Base-by-base conservation (phyloP, 2,113 vertebrate species). In the Chroicocephalus ridibundus region DNA sequence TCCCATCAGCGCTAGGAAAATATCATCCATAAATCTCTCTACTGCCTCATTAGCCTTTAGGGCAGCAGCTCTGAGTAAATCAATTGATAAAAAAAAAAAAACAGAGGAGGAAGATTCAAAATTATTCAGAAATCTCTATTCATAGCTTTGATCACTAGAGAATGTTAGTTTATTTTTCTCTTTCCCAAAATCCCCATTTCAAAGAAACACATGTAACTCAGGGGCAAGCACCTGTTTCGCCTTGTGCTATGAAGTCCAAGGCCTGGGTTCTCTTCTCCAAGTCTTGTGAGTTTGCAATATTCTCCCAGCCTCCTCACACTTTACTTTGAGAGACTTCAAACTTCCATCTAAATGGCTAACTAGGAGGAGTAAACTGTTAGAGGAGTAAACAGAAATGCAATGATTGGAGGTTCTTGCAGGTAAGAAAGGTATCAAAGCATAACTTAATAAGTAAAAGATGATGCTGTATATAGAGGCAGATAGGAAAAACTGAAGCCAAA, bases 11-110 rank as follows among this genome's bases (percentile, higher is more conserved):
- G 51, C 52, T 51, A 32, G 64, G 31, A 72, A 96, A 94, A 90
- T 86, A 80, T 78, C 71, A 95, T 77, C 87, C 76, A 83, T 92
- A 92, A 58, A 75, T 78, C 52, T 91, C 86, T 70, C 82, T 49
- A 11, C n/a, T 80, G 64, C 82, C 62, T 90, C 92, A 77, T 91
- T 79, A 70, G 90, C 75, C 90, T 92, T 94, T 64, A 85, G 68
- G 78, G 87, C 83, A 83, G 51, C 82, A 95, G 68, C n/a, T 64
- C 78, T 14, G 3, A 74, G 54, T 51, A 74, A 88, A 83, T 81
- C 75, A 77, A 65, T 66, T 76, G 18, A 93, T 76, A 19, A 58
- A 71, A 42, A 42, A 58, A 71, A 42, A 42, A 29, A 52, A 55
- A 32, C 47, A 38, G 49, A 70, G 13, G 26, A 85, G 29, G 25